Base-by-base conservation (phyloP, 2,113 vertebrate species). In the Accipiter cooperii region DNA sequence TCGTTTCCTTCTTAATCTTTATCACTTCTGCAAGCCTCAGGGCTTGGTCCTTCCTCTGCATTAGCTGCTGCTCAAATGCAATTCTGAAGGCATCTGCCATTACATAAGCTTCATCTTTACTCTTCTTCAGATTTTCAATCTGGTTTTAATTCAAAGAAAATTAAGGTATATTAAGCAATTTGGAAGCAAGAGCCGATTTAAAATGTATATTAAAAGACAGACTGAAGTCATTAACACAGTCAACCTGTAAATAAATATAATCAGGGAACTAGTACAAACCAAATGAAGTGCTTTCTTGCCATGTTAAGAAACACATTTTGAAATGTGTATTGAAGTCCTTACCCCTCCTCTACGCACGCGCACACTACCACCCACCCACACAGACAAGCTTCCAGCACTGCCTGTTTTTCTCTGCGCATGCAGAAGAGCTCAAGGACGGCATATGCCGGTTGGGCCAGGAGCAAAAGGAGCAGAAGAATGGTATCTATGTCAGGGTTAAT, bases 31-130 rank as follows among this genome's bases (percentile, higher is more conserved):
- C 98, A 91, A 98, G 64, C 69, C 98, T 98, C 77, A 99, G 97
- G 65, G 98, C 98, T 71, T 99, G 98, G 63, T 99, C 98, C 52
- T 98, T 99, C 57, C 95, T 98, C 96, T 99, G 98, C 97, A 98
- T 98, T 91, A 99, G 95, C 55, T 99, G 99, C 94, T 99, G 99
- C 94, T 99, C 99, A 95, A 99, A 99, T 9, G 99, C 99, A 70
- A 99, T 99, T 68, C 99, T 98, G 97, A 99, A 99, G 12, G 99
- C 99, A 75, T 99, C 99, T 28, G 98, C 99, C 96, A 98, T 98
- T 83, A 99, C 80, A 42, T 98, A 97, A 1, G 99, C 99, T 95
- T 99, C 99, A 54, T 99, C 98, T 95, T 98, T 99, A 85, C 97
- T 98, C 49, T 97, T 98, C 94, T 95, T 98, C 92, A 99, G 96